Base-by-base conservation (phyloP, 2,888 invertebrate species). In the Luffia ferchaultella region DNA sequence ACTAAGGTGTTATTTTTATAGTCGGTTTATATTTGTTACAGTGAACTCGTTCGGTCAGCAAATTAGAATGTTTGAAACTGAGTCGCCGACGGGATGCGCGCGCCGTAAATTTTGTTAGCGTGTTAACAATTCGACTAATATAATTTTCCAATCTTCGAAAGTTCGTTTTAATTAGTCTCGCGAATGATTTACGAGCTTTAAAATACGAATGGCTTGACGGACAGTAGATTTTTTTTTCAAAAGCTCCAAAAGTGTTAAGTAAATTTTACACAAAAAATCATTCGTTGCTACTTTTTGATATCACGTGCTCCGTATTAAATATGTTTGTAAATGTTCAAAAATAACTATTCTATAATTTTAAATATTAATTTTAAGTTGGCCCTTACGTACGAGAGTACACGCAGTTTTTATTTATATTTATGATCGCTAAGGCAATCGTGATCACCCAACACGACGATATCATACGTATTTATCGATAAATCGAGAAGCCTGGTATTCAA, bases 31-130 rank as follows among this genome's bases (percentile, higher is more conserved):
- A n/a, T n/a, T n/a, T n/a, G n/a, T n/a, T n/a, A n/a, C n/a, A n/a
- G n/a, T n/a, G n/a, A n/a, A n/a, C n/a, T 66, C 62, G 65, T 63
- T 62, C 60, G 62, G 64, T 56, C 63, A 63, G 74, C 76, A 80
- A 79, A 79, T 83, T 77, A 79, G 79, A 82, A 80, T 76, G 78
- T 75, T 82, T 78, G 76, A 72, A 76, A 65, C 68, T 62, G 64
- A 68, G 71, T 69, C 67, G 68, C 62, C 65, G 65, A 63, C 59
- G 62, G 69, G 67, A 71, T 73, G 68, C 15, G 16, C n/a, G 16
- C 18, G 75, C 78, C 79, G 73, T 83, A 83, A 82, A 80, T 78
- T 75, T 76, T 70, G 61, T 73, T 70, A 67, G 64, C 75, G 64
- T 70, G 68, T 74, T 73, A 63, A 68, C 70, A 64, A 65, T 64